A percentile compares a stretch with the other conserved stretches of the same genome.
Conservation (phyloP, 92 coral and sea anemone species). For the Paramuricea clavata region DNA sequence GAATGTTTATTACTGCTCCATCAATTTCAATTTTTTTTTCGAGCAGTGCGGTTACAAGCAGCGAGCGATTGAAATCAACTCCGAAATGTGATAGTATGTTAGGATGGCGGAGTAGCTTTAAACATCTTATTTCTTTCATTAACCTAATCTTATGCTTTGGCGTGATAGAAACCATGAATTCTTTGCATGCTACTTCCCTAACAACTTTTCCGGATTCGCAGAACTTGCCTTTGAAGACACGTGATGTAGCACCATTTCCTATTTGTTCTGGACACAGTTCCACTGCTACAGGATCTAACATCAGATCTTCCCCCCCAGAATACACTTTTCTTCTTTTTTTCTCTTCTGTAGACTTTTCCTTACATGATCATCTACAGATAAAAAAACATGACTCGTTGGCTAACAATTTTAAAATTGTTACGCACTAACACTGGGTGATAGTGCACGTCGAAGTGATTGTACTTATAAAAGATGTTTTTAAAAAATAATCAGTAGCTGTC, state of each 20-base stretch:
- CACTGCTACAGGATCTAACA: constrained; percentile 37
- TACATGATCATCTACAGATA: no score
- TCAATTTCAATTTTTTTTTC: constrained; percentile 40
- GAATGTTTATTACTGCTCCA: constrained; percentile 10
- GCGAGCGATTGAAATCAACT: constrained; percentile 48
- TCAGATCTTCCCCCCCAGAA: constrained; percentile 39
- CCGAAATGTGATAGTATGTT: constrained; percentile 45
- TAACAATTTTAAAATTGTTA: no score
- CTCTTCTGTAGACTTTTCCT: no score
- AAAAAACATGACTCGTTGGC: no score
- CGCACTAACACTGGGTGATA: no score
- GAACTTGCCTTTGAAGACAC: constrained; percentile 50
- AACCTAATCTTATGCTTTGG: constrained; percentile 49
- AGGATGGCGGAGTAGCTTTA: constrained; percentile 47
- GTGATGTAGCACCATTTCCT: constrained; percentile 59
- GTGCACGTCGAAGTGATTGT: no score
- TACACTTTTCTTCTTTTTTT: neutral
- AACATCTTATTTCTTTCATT: constrained; percentile 43
- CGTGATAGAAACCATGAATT: constrained; percentile 51
- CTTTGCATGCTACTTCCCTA: constrained; percentile 65
- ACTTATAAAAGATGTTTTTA: no score
- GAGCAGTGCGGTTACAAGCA: constrained; percentile 53
- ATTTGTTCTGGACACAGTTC: constrained; percentile 23
- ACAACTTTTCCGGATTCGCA: neutral
- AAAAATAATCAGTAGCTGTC: no score